These are phyloP conservation scores for Rhodeus uyekii DNA, from an alignment of 2,797 vertebrate genomes.

Conservation along the genomic window DNA sequence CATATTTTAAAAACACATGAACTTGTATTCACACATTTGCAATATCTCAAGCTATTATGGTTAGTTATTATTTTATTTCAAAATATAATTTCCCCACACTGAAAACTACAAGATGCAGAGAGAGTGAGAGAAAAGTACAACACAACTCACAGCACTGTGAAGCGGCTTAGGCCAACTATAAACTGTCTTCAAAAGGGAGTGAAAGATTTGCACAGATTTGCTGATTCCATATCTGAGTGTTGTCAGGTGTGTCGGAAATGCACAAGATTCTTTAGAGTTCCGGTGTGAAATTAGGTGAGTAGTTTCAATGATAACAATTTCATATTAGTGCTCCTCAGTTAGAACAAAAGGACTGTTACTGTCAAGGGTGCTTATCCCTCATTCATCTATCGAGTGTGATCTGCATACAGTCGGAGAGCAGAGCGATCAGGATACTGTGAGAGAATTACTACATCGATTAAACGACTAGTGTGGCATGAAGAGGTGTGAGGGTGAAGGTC, in stretches of 20 bases:
- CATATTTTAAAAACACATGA: neutral
- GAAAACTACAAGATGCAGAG: neutral
- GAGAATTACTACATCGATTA: conserved; percentile 61
- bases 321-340: conserved; percentile 45
- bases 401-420: conserved; percentile 45
- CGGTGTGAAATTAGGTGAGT: conserved; percentile 41
- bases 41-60: conserved; percentile 13
- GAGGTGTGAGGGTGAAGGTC: conserved; percentile 53
- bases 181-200: conserved; percentile 16
- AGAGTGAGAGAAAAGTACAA: neutral
- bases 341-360: conserved; percentile 42
- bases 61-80: neutral
- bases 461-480: conserved; percentile 53
- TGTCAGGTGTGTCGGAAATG: conserved; percentile 34
- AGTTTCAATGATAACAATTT: conserved; percentile 36
- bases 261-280: conserved; percentile 19
- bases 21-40: neutral
- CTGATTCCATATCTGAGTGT: conserved; percentile 23
- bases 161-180: conserved; percentile 19
- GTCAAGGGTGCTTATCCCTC: conserved; percentile 42
- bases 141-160: conserved; percentile 18
- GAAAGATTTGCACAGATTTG: conserved; percentile 38
- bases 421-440: conserved; percentile 36
- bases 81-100: neutral
- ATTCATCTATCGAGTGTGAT: conserved; percentile 54